Evolutionary conservation across 2,113 vertebrate species (phyloP).

Genomic region (Neotragus pygmaeus): DNA sequence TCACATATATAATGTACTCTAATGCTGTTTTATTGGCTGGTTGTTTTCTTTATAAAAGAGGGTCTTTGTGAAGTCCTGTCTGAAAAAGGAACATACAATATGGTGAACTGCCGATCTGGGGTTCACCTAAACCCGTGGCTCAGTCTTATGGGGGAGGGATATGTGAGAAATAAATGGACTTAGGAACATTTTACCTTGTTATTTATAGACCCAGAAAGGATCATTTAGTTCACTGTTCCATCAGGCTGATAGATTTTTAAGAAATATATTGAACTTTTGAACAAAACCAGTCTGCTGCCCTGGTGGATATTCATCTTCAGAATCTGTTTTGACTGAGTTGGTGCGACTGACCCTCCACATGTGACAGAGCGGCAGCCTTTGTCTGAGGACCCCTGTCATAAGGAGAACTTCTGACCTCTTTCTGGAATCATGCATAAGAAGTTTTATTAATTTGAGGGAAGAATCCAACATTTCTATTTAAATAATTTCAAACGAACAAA

Average conservation of each 20-base stretch:
- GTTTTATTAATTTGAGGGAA: neutral
- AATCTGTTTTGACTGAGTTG: neutral
- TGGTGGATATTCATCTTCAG: neutral
- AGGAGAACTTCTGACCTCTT: neutral
- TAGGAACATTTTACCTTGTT: neutral
- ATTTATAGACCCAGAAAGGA: neutral
- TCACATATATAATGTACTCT: conserved; percentile 80
- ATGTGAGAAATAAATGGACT: neutral
- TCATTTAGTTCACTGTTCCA: neutral
- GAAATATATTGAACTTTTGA: conserved; percentile 20
- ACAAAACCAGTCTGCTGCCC: neutral
- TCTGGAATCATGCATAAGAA: neutral
- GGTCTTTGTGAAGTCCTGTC: conserved; percentile 69
- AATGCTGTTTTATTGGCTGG: conserved; percentile 77
- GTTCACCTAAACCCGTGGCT: conserved; percentile 33
- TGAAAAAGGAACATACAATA: conserved; percentile 58
- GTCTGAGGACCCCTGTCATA: neutral
- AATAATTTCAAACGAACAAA: neutral
- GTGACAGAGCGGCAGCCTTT: neutral
- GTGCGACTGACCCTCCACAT: neutral
- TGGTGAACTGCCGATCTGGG: neutral
- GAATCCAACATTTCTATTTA: neutral
- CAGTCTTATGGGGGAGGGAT: neutral
- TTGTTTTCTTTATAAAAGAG: conserved; percentile 80
- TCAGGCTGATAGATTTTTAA: conserved; percentile 2